phyloP scores from a whole-genome alignment of 2,797 vertebrate species.

The Tarsius wallacei region DNA sequence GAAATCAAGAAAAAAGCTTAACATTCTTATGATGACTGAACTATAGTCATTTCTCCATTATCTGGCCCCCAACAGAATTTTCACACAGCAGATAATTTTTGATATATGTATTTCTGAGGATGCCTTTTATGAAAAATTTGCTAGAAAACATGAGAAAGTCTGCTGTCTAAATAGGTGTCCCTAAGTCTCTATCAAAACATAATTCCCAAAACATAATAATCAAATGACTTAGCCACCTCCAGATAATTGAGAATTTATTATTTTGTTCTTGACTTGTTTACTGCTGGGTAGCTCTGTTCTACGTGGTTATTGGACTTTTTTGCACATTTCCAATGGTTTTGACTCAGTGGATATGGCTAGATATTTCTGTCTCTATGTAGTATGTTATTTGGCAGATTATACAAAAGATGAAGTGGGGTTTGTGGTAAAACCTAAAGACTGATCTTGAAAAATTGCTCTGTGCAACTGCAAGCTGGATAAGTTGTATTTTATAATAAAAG shows the following conservation, averaged over 20 bases:
- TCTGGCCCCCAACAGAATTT: neutral
- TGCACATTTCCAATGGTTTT: slow-evolving; percentile 21
- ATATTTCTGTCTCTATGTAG: neutral
- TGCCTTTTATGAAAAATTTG: slow-evolving; percentile 10
- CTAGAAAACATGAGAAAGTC: neutral
- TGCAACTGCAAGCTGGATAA: slow-evolving; percentile 43
- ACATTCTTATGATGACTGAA: slow-evolving; percentile 21
- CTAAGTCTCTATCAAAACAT: neutral
- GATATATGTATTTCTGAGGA: neutral
- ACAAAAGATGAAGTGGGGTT: slow-evolving; percentile 26
- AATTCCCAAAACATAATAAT: neutral
- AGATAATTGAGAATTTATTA: slow-evolving; percentile 45
- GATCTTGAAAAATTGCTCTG: slow-evolving; percentile 4
- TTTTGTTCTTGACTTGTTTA: neutral
- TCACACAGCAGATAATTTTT: neutral
- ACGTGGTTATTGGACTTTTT: neutral
- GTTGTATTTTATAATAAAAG: slow-evolving; percentile 48
- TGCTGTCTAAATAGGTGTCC: neutral
- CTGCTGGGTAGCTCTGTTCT: neutral
- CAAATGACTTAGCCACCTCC: neutral
- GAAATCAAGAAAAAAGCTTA: neutral
- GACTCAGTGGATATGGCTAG: neutral
- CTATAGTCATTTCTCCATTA: slow-evolving; percentile 15
- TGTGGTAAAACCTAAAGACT: slow-evolving; percentile 41
- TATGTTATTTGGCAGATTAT: neutral